Conservation (phyloP, 2,888 invertebrate genomes). For the Andrena bucephala region DNA sequence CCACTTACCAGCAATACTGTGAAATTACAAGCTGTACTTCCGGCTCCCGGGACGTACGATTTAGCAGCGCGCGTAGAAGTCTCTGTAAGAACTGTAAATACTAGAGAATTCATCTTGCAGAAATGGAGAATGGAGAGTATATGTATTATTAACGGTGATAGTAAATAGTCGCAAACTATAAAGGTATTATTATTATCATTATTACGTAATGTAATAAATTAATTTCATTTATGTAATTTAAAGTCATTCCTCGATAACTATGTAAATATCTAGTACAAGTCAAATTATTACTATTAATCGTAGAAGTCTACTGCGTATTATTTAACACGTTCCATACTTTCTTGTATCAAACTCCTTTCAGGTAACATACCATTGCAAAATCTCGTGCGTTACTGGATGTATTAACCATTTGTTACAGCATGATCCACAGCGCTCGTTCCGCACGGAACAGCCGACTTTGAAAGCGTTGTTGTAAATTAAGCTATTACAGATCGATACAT, state of each 20-base stretch:
- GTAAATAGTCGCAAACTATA: conserved; percentile 50
- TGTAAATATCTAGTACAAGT: conserved; percentile 60
- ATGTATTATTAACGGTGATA: conserved; percentile 78
- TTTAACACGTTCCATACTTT: conserved; percentile 45
- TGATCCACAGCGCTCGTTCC: conserved; percentile 1
- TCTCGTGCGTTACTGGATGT: conserved; percentile 19
- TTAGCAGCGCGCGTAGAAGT: conserved; percentile 88
- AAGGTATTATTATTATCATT: conserved; percentile 47
- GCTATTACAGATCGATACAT: conserved; percentile 11
- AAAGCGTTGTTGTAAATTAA: conserved; percentile 23
- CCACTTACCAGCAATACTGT: conserved; percentile 87
- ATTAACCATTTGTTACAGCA: conserved; percentile 32
- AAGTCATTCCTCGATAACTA: conserved; percentile 61
- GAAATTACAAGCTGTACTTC: conserved; percentile 87
- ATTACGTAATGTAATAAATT: conserved; percentile 41
- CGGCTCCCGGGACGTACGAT: conserved; percentile 89
- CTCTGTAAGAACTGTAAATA: conserved; percentile 79
- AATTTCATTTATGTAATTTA: conserved; percentile 60
- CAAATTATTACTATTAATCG: conserved; percentile 35
- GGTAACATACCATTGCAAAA: background rate
- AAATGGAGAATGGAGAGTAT: conserved; percentile 83
- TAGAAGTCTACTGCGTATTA: conserved; percentile 35
- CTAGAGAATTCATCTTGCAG: conserved; percentile 78
- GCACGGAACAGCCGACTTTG: conserved; percentile 9
- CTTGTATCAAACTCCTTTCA: conserved; percentile 22